Base-by-base conservation (phyloP, 1,140 invertebrate species). In the Pseudomyrmex pallidus region DNA sequence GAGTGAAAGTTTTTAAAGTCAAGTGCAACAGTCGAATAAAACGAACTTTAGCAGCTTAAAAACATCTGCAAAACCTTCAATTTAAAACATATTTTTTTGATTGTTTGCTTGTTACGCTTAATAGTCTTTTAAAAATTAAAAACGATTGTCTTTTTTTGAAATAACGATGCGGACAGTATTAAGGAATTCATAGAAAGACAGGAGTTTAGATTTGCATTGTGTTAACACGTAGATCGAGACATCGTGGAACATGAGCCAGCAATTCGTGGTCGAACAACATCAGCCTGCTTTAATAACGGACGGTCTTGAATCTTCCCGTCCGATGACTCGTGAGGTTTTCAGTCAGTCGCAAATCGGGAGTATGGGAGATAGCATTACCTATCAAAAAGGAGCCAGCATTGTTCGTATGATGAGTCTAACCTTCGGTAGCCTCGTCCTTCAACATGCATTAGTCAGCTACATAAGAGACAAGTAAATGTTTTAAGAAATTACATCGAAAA, bases 331-430 rank as follows among this genome's bases (percentile, higher is more conserved):
- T 50, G 35, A 77, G 0, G 85, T 89, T 89, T 89, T 0, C 0
- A 91, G 66, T 84, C 95, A 95, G 48, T 90, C 92, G 20, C 95
- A 96, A 91, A 96, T 97, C 48, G 92, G 91, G 15, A 92, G 94
- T 64, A 95, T 96, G 54, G 97, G 97, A 91, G 96, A 97, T 90
- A 91, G 91, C 1, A 97, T 97, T 52, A 97, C 96, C 13, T 98
- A 98, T 85, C 92, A 93, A 15, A 98, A 98, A 94, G 94, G 95
- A 74, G 94, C 94, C 63, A 95, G 95, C 54, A 95, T 98, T 2
- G 95, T 98, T 12, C 94, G 96, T 74, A 98, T 98, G 97, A 96
- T 98, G 95, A 95, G 96, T 67, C 95, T 96, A 72, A 96, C 96
- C 72, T 95, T 98, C 46, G 96, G 97, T n/a, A 92, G 95, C 44